Evolutionary conservation across 2,888 invertebrate genomes (phyloP), one percentile per base, ranked within the genome.

Genomic region (Trypoxylon attenuatum): DNA sequence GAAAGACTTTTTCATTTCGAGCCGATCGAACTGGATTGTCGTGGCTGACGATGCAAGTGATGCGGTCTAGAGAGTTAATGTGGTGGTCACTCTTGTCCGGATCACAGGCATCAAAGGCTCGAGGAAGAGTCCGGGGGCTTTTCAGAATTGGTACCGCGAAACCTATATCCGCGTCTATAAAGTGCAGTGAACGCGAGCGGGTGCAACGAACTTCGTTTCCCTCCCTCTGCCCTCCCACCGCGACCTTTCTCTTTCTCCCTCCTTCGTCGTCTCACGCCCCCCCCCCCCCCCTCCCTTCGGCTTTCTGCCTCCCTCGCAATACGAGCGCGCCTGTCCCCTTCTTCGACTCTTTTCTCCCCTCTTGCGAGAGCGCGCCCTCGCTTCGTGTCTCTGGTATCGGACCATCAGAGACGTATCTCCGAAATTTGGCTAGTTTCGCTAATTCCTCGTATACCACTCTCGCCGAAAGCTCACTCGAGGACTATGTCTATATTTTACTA

Each of bases 101-200:
- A n/a, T n/a, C n/a, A n/a, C n/a, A 50, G 46, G 49, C 8, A 16
- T 49, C 27, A 29, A 70, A 69, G 56, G 29, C 45, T 42, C 54
- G 42, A 54, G 51, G 45, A 60, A 61, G 61, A 58, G 58, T 27
- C 52, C 41, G 55, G 57, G 66, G 62, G 54, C 71, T 73, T 73
- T 71, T 73, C 69, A 70, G 69, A 71, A 76, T 70, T 71, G 76
- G 77, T 78, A 73, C 75, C 76, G 69, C 72, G 76, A 72, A 77
- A 77, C 71, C 80, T 77, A 80, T 77, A 77, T 78, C 70, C 74
- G 75, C 76, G 74, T 77, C 71, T 73, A 73, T 65, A 73, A 79
- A 80, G 82, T 81, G 80, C 81, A 83, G 78, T 75, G 79, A 83
- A 81, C 82, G 80, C 80, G 64, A 68, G 69, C 72, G 82, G 78